phyloP scores from a whole-genome alignment of 2,797 vertebrate genomes.

The Peromyscus aztecus region DNA sequence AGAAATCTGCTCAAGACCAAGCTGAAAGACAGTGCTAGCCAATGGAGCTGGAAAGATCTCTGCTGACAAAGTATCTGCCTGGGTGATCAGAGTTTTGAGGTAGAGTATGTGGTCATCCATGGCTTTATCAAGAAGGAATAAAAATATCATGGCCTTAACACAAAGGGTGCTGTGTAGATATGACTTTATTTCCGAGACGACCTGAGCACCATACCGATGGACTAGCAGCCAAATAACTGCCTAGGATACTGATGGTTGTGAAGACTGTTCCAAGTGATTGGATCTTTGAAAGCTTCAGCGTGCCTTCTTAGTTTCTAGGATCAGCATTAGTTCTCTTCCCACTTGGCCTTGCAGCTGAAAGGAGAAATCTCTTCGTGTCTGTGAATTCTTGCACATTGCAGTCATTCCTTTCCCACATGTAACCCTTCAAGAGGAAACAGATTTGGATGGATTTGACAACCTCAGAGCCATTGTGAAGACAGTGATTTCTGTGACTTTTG shows the following conservation, averaged over 20 bases:
- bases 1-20: constrained; percentile 70
- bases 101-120: constrained; percentile 44
- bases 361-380: constrained; percentile 74
- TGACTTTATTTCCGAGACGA: constrained; percentile 58
- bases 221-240: constrained; percentile 65
- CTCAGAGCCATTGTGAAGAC: constrained; percentile 67
- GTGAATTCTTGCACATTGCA: constrained; percentile 74
- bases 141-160: constrained; percentile 77
- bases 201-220: constrained; percentile 60
- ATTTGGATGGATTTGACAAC: constrained; percentile 63
- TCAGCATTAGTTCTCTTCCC: constrained; percentile 67
- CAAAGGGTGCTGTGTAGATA: constrained; percentile 67
- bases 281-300: constrained; percentile 81
- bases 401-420: constrained; percentile 73
- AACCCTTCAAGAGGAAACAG: constrained; percentile 69
- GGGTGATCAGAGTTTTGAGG: constrained; percentile 71
- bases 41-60: constrained; percentile 63
- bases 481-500: constrained; percentile 65
- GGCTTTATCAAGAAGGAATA: constrained; percentile 67
- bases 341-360: constrained; percentile 77
- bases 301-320: constrained; percentile 84
- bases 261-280: constrained; percentile 55
- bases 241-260: constrained; percentile 68
- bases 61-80: constrained; percentile 58
- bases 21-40: constrained; percentile 52